phyloP scores from a whole-genome alignment of 2,888 invertebrate species.

The Erpobdella octoculata region DNA sequence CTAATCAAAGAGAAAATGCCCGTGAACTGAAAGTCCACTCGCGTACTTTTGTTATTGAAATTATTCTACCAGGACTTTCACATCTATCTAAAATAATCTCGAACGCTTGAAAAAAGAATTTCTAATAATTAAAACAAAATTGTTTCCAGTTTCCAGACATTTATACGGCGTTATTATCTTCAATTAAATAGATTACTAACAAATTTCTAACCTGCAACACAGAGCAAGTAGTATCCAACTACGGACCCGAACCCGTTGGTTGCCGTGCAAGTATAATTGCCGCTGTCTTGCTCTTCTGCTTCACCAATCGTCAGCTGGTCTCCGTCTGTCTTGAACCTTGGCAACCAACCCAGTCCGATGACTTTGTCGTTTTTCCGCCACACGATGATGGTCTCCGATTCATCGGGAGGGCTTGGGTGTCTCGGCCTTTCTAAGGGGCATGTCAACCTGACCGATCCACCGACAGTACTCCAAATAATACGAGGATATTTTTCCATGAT shows the following conservation, averaged over 20 bases:
- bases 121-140: no score
- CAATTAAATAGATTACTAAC: no score
- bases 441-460: slow-evolving; percentile 6
- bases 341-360: slow-evolving; percentile 19
- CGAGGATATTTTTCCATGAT: slow-evolving; percentile 15
- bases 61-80: no score
- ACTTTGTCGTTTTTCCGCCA: slow-evolving; percentile 11
- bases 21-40: no score
- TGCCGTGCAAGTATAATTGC: slow-evolving; percentile 20
- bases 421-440: slow-evolving; percentile 10
- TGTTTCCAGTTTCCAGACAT: no score
- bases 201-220: neutral
- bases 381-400: neutral
- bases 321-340: neutral
- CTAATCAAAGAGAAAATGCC: no score
- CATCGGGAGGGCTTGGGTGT: neutral
- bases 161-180: no score
- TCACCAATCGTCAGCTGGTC: slow-evolving; percentile 8
- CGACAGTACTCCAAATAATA: neutral
- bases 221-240: slow-evolving; percentile 14
- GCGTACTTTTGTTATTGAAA: no score
- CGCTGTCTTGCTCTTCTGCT: neutral
- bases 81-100: no score
- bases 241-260: slow-evolving; percentile 20
- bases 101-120: no score